Evolutionary conservation across 2,888 invertebrate genomes (phyloP).

Genomic region (Netelia melanura): DNA sequence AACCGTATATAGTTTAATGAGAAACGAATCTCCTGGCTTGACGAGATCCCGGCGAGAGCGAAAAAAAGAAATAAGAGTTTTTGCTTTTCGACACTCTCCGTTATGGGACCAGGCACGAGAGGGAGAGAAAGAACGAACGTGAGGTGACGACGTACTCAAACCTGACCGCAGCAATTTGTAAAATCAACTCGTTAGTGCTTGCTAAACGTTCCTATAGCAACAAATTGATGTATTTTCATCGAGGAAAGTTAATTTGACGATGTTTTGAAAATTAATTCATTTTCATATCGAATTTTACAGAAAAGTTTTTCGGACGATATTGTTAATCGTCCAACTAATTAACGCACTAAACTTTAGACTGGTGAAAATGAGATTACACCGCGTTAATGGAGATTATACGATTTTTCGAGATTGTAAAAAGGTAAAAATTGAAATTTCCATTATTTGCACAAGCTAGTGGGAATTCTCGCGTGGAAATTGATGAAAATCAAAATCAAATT

Average conservation of each 20-base stretch:
- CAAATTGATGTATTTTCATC: neutral
- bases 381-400: no score
- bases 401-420: no score
- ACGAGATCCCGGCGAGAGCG: conserved; percentile 31
- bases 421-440: no score
- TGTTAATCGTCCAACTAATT: neutral
- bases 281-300: neutral
- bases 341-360: no score
- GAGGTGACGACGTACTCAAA: conserved; percentile 22
- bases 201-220: conserved; percentile 24
- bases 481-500: no score
- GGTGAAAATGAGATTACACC: no score
- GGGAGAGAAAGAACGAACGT: conserved; percentile 9
- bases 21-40: conserved; percentile 54
- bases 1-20: conserved; percentile 61
- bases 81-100: conserved; percentile 8
- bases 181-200: conserved; percentile 39
- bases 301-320: neutral
- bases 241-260: conserved; percentile 6
- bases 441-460: no score
- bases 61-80: conserved; percentile 13
- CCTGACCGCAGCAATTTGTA: conserved; percentile 51
- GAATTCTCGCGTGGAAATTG: no score
- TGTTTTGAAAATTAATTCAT: neutral
- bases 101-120: neutral